Evolutionary conservation across 2,797 vertebrate species (phyloP), one percentile per base, ranked within the genome.

Genomic region (Brachymystax lenok): DNA sequence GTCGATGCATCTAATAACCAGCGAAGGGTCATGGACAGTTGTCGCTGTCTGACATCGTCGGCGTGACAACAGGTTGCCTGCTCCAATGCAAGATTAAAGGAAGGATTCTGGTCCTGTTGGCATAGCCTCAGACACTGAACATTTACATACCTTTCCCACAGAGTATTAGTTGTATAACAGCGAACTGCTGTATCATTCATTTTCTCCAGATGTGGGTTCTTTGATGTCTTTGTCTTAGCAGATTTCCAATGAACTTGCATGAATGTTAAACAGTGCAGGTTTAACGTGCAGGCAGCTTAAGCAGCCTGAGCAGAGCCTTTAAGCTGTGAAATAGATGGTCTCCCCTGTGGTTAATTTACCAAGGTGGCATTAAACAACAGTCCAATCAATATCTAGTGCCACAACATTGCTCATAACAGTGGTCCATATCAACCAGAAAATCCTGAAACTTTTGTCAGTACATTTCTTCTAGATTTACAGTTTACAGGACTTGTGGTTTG

Each of bases 281-380:
- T 92, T 88, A 89, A 89, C 91, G 91, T 91, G 85, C 91, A 71
- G 75, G 61, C 72, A 28, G 51, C n/a, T 19, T 30, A 24, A 19
- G 51, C 51, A 28, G 51, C 8, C 51, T 87, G 86, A 85, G 88
- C n/a, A 61, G 59, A 61, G 59, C 85, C 86, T 86, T 88, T 84
- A 75, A 88, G 87, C 83, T 83, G 82, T 83, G 86, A 35, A 63
- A 21, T 40, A 87, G 84, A 85, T 77, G 87, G 33, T 66, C 61
- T 74, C 28, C 51, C 7, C 16, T 35, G 30, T 40, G 73, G 73
- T 64, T 59, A 30, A 73, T 73, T 71, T 71, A 52, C 13, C 14
- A 71, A 13, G 17, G 85, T 56, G 86, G 80, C 83, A 78, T 86
- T 84, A 82, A 50, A 28, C 21, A 84, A 90, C 83, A 83, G 86